A percentile compares a stretch with the other conserved stretches of the same genome.
These are phyloP conservation scores for Mythimna impura DNA, from an alignment of 2,888 invertebrate species.

Conservation along the genomic window DNA sequence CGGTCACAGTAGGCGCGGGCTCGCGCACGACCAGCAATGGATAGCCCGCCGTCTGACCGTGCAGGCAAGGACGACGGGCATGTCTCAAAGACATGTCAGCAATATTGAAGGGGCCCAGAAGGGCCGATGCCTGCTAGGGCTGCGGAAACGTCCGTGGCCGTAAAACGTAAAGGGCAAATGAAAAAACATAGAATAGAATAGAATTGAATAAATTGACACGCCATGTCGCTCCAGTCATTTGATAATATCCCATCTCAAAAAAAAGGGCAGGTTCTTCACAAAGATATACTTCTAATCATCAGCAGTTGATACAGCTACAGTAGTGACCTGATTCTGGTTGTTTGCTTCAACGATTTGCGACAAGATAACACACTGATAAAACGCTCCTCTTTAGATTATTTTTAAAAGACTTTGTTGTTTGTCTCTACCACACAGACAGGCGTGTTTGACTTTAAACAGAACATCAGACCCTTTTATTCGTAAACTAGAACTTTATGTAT, in stretches of 20 bases:
- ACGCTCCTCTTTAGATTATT: constrained; percentile 26
- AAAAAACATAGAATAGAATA: no score
- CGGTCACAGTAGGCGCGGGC: background rate
- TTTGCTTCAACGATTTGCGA: constrained; percentile 46
- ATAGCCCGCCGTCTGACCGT: background rate
- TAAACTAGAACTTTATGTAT: background rate
- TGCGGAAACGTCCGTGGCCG: no score
- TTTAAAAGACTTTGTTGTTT: constrained; percentile 46
- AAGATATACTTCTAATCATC: constrained; percentile 11
- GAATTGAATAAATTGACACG: background rate
- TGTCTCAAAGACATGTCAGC: no score
- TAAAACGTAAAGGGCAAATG: no score
- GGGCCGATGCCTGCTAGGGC: background rate
- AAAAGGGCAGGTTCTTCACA: background rate
- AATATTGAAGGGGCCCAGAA: background rate
- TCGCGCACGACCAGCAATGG: background rate
- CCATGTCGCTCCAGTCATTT: no score
- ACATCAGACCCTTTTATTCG: constrained; percentile 6
- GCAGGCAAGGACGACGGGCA: background rate
- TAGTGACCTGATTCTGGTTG: constrained; percentile 48
- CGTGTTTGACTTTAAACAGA: constrained; percentile 4
- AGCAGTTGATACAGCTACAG: constrained; percentile 22
- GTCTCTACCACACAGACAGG: constrained; percentile 6
- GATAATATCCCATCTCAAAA: background rate
- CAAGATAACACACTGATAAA: constrained; percentile 51